Conservation (phyloP, 2,113 vertebrate genomes). For the Casuarius casuarius region DNA sequence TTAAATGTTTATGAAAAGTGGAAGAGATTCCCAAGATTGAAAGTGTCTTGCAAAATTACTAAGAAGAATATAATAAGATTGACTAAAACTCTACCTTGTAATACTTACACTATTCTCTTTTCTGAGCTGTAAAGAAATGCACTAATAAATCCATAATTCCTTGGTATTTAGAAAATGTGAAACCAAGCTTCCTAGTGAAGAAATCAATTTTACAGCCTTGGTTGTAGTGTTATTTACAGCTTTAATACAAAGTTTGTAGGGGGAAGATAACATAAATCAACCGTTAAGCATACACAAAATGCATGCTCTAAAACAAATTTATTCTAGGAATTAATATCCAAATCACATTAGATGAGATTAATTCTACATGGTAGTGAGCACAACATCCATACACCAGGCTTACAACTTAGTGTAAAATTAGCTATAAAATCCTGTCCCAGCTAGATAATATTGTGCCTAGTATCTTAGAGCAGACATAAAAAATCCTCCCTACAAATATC, state of each 20-base stretch:
- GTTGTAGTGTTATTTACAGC: not conserved
- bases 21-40: not conserved
- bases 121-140: not conserved
- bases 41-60: not conserved
- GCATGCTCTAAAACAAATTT: not conserved
- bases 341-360: not conserved
- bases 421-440: not conserved
- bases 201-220: not conserved
- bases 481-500: not conserved
- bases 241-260: not conserved
- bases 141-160: not conserved
- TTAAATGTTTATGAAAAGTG: not conserved
- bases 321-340: not conserved
- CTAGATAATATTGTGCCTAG: not conserved
- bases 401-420: not conserved
- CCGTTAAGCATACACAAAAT: not conserved
- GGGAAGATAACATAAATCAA: fast-evolving
- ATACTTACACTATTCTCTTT: not conserved
- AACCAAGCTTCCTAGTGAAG: not conserved
- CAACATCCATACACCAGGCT: not conserved
- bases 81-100: not conserved
- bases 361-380: not conserved
- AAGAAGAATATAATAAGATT: not conserved
- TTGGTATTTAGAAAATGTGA: not conserved
- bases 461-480: not conserved